Percentiles rank a stretch among this genome's conserved stretches.
Conservation (phyloP, 1,140 invertebrate species). For the Ctenoplectra terminalis region DNA sequence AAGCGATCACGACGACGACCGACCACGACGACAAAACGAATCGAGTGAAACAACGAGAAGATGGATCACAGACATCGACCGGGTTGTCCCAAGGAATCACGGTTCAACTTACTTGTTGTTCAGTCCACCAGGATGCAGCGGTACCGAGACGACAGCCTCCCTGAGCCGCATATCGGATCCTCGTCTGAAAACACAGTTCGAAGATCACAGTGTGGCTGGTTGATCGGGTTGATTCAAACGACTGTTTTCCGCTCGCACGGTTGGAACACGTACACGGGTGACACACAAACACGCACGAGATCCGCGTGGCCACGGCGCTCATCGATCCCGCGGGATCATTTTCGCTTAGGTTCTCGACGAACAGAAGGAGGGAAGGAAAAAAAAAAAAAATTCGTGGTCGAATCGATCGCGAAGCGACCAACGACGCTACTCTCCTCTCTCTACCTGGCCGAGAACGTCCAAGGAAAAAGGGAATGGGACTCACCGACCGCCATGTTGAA, state of each 20-base stretch:
- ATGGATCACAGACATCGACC: not conserved
- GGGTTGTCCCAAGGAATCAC: no score
- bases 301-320: not conserved
- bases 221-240: not conserved
- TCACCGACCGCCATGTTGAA: slow-evolving; percentile 78
- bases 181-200: slow-evolving; percentile 68
- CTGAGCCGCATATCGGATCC: slow-evolving; percentile 80
- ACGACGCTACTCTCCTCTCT: not conserved
- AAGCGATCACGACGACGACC: slow-evolving; percentile 17
- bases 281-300: not conserved
- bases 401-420: slow-evolving; percentile 38
- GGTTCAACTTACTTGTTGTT: slow-evolving; percentile 79
- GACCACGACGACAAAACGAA: not conserved
- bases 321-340: slow-evolving; percentile 14
- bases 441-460: not conserved
- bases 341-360: not conserved
- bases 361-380: not conserved
- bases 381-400: not conserved
- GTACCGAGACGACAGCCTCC: slow-evolving; percentile 74
- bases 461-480: slow-evolving; percentile 65
- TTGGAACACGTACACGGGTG: not conserved
- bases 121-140: slow-evolving; percentile 72
- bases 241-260: not conserved
- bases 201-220: not conserved
- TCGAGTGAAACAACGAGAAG: not conserved